phyloP scores from a whole-genome alignment of 2,888 invertebrate genomes.

The Cheilosia urbana region DNA sequence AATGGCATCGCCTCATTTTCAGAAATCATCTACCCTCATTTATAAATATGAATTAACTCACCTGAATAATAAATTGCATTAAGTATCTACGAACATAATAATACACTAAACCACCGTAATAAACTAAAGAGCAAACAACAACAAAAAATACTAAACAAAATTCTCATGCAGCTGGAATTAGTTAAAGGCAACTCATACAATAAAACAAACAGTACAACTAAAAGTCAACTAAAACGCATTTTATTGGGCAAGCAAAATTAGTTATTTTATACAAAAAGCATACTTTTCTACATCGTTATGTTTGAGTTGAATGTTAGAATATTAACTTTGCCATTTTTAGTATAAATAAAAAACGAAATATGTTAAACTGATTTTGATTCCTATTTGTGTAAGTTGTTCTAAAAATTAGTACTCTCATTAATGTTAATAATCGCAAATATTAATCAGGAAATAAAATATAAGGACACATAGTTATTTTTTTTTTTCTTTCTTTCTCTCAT shows the following conservation, averaged over 20 bases:
- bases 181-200: conserved; percentile 51
- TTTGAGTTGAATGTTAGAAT: conserved; percentile 50
- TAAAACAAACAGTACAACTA: conserved; percentile 66
- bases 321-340: conserved; percentile 27
- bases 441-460: conserved; percentile 75
- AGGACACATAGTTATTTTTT: conserved; percentile 72
- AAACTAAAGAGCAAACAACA: conserved; percentile 25
- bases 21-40: too few species aligned
- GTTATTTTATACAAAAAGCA: conserved; percentile 46
- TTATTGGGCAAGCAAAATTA: conserved; percentile 69
- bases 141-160: background rate
- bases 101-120: conserved; percentile 21
- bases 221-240: conserved; percentile 60
- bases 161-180: conserved; percentile 67
- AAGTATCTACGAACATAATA: background rate
- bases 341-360: conserved; percentile 24
- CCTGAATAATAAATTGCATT: background rate
- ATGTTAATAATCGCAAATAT: conserved; percentile 62
- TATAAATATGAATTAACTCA: too few species aligned
- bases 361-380: conserved; percentile 25
- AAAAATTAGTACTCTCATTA: conserved; percentile 50
- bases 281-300: conserved; percentile 50
- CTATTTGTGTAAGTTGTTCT: conserved; percentile 29
- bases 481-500: conserved; percentile 64
- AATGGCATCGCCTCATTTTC: too few species aligned